Conservation (phyloP, 2,797 vertebrate species). For the Lacerta viridis region DNA sequence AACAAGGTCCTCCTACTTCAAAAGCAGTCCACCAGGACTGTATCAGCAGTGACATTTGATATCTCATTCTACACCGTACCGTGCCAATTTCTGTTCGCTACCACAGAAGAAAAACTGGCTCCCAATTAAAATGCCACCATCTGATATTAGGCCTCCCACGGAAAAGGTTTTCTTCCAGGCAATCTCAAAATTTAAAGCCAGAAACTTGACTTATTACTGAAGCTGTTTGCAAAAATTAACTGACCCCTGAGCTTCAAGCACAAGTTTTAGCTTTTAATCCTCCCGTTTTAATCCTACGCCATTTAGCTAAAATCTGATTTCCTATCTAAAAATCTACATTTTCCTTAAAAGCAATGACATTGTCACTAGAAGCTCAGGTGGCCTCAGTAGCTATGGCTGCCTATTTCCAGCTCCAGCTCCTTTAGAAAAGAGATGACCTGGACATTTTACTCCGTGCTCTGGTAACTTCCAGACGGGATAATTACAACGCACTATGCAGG, state of each 20-base stretch:
- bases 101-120: constrained; percentile 9
- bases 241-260: background rate
- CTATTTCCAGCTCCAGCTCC: too few relatives aligned
- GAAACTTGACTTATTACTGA: accelerated
- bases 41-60: background rate
- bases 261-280: constrained; percentile 2
- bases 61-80: accelerated
- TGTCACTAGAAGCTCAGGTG: too few relatives aligned
- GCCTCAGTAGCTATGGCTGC: too few relatives aligned
- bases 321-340: background rate
- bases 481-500: too few relatives aligned
- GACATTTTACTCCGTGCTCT: too few relatives aligned
- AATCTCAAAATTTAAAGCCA: background rate
- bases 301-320: background rate
- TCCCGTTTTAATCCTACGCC: background rate
- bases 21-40: background rate
- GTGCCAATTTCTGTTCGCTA: constrained; percentile 31
- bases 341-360: background rate
- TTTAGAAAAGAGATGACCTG: too few relatives aligned
- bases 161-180: background rate
- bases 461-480: too few relatives aligned
- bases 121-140: constrained; percentile 32
- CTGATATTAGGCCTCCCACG: constrained; percentile 44
- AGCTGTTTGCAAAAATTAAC: background rate
- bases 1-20: background rate